These are phyloP conservation scores for Phalloptychus januarius DNA, from an alignment of 2,797 vertebrate genomes.

Conservation along the genomic window DNA sequence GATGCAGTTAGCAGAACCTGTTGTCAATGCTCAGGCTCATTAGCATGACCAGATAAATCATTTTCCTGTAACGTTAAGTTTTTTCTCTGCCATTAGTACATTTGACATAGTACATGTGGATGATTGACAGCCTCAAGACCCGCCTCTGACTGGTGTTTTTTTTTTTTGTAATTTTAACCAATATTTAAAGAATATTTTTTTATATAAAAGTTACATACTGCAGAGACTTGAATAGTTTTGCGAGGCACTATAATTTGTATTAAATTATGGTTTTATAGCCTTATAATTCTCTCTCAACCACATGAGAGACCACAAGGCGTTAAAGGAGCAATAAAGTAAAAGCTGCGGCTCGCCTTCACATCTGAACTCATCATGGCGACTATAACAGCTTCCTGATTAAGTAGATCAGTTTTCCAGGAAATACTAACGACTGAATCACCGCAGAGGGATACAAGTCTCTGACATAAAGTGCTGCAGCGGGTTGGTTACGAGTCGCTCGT, in stretches of 20 bases:
- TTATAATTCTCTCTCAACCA: slow-evolving; percentile 39
- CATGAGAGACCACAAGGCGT: slow-evolving; percentile 8
- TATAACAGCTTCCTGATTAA: slow-evolving; percentile 44
- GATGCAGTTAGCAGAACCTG: too few species aligned
- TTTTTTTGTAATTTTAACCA: too few species aligned
- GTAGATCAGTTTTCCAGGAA: slow-evolving; percentile 42
- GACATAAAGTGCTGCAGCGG: slow-evolving; percentile 31
- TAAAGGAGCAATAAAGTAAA: slow-evolving; percentile 43
- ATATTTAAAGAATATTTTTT: too few species aligned
- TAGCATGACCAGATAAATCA: too few species aligned
- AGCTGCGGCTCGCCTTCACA: slow-evolving; percentile 26
- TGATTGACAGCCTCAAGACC: too few species aligned
- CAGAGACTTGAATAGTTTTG: not conserved
- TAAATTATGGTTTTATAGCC: slow-evolving; percentile 42
- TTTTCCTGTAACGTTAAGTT: too few species aligned
- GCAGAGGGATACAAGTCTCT: slow-evolving; percentile 38
- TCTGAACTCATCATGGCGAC: slow-evolving; percentile 31
- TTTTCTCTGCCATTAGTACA: too few species aligned
- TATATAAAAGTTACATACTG: too few species aligned
- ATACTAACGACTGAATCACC: slow-evolving; percentile 50
- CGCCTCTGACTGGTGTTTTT: too few species aligned
- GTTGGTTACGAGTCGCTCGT: slow-evolving; percentile 36
- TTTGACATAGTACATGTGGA: too few species aligned
- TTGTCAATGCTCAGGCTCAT: too few species aligned
- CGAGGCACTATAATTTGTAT: slow-evolving; percentile 4